phyloP scores from a whole-genome alignment of 2,113 vertebrate genomes.

The Lepus europaeus region DNA sequence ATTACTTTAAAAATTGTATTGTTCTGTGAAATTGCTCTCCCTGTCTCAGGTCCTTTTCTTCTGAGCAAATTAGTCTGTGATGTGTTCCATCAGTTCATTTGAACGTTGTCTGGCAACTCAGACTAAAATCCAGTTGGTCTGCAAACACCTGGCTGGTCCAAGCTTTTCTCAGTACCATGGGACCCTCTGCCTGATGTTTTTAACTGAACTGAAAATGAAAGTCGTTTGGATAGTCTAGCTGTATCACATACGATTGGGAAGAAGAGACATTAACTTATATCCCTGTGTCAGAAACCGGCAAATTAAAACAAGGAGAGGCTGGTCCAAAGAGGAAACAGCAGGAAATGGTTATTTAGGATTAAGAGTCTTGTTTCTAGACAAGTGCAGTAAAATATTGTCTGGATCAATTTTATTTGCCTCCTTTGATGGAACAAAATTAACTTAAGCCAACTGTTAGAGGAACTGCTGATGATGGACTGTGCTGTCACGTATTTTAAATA shows the following conservation, averaged over 20 bases:
- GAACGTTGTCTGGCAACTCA: slow-evolving; percentile 48
- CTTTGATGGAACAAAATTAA: slow-evolving; percentile 78
- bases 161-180: background rate
- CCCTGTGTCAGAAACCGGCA: slow-evolving; percentile 36
- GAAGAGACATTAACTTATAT: background rate
- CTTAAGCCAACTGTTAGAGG: slow-evolving; percentile 67
- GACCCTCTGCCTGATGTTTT: background rate
- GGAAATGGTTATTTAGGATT: slow-evolving; percentile 75
- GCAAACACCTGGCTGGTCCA: background rate
- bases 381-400: slow-evolving; percentile 68
- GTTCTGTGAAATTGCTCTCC: background rate
- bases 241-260: background rate
- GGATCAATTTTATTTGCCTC: slow-evolving; percentile 70
- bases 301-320: slow-evolving; percentile 50
- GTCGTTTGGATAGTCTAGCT: background rate
- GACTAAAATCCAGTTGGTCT: slow-evolving; percentile 4
- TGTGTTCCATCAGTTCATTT: background rate
- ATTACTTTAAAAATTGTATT: slow-evolving; percentile 13
- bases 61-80: background rate
- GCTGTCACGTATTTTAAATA: slow-evolving; percentile 50
- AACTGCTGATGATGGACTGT: background rate
- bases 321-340: slow-evolving; percentile 55
- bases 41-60: background rate
- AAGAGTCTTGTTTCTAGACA: slow-evolving; percentile 69
- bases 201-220: background rate